phyloP scores from a whole-genome alignment of 2,888 invertebrate species.

The Xanthorhoe designata region DNA sequence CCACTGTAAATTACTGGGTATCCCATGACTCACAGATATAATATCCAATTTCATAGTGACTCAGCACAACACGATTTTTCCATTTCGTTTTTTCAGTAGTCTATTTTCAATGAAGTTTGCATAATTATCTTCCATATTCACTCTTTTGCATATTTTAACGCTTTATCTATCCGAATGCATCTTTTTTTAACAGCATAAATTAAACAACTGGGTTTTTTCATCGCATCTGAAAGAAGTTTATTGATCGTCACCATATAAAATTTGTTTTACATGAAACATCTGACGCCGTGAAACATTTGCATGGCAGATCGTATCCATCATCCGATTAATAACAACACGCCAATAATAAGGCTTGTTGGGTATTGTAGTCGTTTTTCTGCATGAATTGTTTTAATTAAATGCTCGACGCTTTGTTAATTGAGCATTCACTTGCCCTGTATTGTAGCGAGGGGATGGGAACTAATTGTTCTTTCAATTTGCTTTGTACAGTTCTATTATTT shows the following conservation, averaged over 20 bases:
- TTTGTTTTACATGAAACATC: background rate
- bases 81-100: no score
- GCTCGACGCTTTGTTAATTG: conserved; percentile 5
- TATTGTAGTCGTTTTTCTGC: conserved; percentile 18
- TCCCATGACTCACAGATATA: no score
- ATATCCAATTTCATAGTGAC: no score
- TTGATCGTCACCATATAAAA: conserved; percentile 4
- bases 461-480: conserved; percentile 8
- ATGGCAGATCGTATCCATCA: conserved; percentile 26
- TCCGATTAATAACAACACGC: conserved; percentile 14
- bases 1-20: no score
- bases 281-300: conserved; percentile 23
- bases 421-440: background rate
- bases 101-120: no score
- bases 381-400: conserved; percentile 10
- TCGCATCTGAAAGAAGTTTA: conserved; percentile 4
- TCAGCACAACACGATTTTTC: no score
- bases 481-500: background rate
- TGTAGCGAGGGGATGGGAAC: background rate
- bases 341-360: conserved; percentile 16
- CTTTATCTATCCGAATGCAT: background rate
- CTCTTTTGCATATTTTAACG: no score
- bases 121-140: no score
- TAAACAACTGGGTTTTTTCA: background rate
- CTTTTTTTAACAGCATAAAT: background rate